Percentiles rank a stretch among this genome's conserved stretches.
Evolutionary conservation across 2,888 invertebrate genomes (phyloP).

Genomic region (Limulus polyphemus): DNA sequence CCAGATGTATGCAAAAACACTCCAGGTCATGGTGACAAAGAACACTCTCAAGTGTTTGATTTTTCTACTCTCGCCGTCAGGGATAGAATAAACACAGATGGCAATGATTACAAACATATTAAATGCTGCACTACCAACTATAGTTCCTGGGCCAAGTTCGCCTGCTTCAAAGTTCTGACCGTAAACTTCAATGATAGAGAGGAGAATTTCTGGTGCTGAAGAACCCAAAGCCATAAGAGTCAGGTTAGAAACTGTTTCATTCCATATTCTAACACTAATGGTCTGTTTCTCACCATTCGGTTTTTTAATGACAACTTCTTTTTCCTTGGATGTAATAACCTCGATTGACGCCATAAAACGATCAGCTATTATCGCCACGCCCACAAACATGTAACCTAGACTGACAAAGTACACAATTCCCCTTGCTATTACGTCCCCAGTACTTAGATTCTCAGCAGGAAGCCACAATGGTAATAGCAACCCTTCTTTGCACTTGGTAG

Average conservation of each 20-base stretch:
- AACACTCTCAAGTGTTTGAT: conserved; percentile 95
- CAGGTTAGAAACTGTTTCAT: conserved; percentile 96
- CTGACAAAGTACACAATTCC: conserved; percentile 79
- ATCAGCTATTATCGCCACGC: conserved; percentile 96
- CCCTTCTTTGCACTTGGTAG: conserved; percentile 57
- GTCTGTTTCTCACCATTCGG: conserved; percentile 76
- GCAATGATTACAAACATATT: conserved; percentile 96
- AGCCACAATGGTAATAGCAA: conserved; percentile 77
- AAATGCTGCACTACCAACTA: conserved; percentile 97
- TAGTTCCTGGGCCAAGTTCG: conserved; percentile 93
- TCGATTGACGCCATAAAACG: conserved; percentile 99
- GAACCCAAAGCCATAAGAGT: conserved; percentile 98
- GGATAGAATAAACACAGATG: conserved; percentile 59
- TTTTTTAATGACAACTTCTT: conserved; percentile 76
- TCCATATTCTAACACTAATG: conserved; percentile 91
- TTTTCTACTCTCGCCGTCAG: conserved; percentile 75
- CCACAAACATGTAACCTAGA: conserved; percentile 90
- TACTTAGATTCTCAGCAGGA: conserved; percentile 62
- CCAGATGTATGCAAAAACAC: conserved; percentile 97
- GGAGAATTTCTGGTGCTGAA: conserved; percentile 92
- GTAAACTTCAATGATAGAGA: conserved; percentile 95
- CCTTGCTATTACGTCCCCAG: conserved; percentile 64
- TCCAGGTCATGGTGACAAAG: conserved; percentile 95
- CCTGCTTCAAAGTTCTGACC: conserved; percentile 91
- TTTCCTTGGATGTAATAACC: conserved; percentile 95